Base-by-base conservation (phyloP, 2,797 vertebrate genomes). In the Enteromius argenteus region DNA sequence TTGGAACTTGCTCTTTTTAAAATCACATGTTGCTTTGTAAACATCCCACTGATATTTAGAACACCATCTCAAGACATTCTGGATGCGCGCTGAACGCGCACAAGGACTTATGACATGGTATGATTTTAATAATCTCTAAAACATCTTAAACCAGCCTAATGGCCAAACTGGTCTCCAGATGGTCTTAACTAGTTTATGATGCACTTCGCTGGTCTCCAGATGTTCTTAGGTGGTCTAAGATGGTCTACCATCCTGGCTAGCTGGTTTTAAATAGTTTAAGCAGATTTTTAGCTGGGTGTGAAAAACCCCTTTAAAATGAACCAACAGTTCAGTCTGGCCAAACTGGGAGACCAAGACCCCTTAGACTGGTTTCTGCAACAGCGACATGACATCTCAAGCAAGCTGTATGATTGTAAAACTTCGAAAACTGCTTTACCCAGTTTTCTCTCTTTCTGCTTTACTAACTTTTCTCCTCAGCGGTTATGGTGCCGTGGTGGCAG, bases 401-500 rank as follows among this genome's bases (percentile, higher is more conserved):
- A 60, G 14, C 32, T 58, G 49, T 60, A 60, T 39, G 53, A 60
- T 27, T 39, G 53, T 58, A 15, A 39, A 39, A 30, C 23, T 0
- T 27, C 2, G 9, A 3, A 37, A n/a, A 75, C n/a, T 39, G 35
- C 35, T 58, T 56, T 13, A 75, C 32, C 3, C 13, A 72, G 35
- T 66, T 13, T 32, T 32, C 32, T 32, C 32, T 32, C 32, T 32
- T 32, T 32, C 32, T 32, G 32, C 32, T 32, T 67, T 44, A 14
- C 9, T 79, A 49, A 53, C 72, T 75, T 87, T 53, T 74, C 72
- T 81, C 83, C 51, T 30, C 87, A 85, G 85, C 84, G 89, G 90
- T 85, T 72, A 90, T 91, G 92, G 83, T 87, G 90, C 87, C 91
- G 88, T 92, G 93, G 91, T 89, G 87, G 72, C 89, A 86, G 83